Percentiles rank a stretch among this genome's conserved stretches.
These are phyloP conservation scores for Perodicticus potto DNA, from an alignment of 2,797 vertebrate genomes.

Conservation along the genomic window DNA sequence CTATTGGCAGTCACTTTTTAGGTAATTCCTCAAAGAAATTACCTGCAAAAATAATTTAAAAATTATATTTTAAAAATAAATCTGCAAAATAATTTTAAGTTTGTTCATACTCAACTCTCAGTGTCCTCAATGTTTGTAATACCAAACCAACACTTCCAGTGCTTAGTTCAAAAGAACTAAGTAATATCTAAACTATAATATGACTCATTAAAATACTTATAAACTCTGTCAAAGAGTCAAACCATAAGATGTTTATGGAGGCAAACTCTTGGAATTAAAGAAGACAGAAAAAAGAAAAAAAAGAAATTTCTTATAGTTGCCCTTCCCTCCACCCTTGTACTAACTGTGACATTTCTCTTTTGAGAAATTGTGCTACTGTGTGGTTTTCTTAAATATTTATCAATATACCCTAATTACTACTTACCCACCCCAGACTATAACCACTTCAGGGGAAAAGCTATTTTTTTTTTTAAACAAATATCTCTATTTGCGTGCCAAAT, in stretches of 20 bases:
- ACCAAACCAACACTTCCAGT: too few species aligned
- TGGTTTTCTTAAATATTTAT: not conserved
- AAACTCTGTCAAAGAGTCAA: not conserved
- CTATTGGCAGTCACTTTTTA: not conserved
- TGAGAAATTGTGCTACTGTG: not conserved
- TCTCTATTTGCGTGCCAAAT: not conserved
- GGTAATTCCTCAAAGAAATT: not conserved
- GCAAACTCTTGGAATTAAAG: not conserved
- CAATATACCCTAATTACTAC: not conserved
- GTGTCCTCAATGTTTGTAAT: not conserved
- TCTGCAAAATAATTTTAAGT: not conserved
- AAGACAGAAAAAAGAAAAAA: not conserved
- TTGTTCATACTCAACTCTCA: not conserved
- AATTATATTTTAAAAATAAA: too few species aligned
- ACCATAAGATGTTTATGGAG: not conserved
- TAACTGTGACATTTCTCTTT: not conserved
- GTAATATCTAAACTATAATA: not conserved
- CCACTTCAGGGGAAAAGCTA: not conserved
- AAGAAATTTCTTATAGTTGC: rapidly evolving
- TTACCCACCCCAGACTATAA: not conserved
- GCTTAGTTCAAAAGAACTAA: not conserved
- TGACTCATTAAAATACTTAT: not conserved
- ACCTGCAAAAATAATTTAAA: not conserved
- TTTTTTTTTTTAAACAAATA: not conserved
- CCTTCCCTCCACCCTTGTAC: not conserved